Conservation (phyloP, 2,888 invertebrate genomes). For the Meganola albula region DNA sequence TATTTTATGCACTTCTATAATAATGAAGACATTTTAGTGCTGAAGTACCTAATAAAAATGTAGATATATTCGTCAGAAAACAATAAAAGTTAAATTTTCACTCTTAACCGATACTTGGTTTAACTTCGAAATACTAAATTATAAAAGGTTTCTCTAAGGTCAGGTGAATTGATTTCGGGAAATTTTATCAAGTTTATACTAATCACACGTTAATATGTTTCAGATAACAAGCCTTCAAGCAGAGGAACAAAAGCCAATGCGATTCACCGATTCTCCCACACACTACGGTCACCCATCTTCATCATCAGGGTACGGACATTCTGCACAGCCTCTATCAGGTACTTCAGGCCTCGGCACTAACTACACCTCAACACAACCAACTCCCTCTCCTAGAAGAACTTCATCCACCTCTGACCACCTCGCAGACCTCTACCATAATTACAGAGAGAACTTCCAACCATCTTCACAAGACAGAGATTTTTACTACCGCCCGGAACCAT, state of each 20-base stretch:
- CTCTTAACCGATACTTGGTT: too few species aligned
- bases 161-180: too few species aligned
- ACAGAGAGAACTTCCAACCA: constrained; percentile 67
- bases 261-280: constrained; percentile 86
- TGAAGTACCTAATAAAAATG: too few species aligned
- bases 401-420: constrained; percentile 80
- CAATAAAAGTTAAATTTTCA: too few species aligned
- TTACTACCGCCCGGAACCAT: constrained; percentile 55
- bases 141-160: too few species aligned
- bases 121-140: too few species aligned
- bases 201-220: too few species aligned
- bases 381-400: constrained; percentile 84
- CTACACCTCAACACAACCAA: constrained; percentile 73
- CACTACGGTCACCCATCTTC: constrained; percentile 79
- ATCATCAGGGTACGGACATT: constrained; percentile 69
- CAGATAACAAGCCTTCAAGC: constrained; percentile 68
- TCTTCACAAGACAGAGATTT: constrained; percentile 53
- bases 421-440: constrained; percentile 79
- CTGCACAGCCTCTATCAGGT: constrained; percentile 68
- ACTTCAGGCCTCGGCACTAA: constrained; percentile 74
- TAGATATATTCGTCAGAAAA: too few species aligned
- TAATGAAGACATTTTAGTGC: too few species aligned
- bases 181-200: too few species aligned
- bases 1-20: too few species aligned
- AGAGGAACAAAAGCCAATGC: constrained; percentile 80